Conservation (phyloP, 2,797 vertebrate species). For the Muscicapa striata region DNA sequence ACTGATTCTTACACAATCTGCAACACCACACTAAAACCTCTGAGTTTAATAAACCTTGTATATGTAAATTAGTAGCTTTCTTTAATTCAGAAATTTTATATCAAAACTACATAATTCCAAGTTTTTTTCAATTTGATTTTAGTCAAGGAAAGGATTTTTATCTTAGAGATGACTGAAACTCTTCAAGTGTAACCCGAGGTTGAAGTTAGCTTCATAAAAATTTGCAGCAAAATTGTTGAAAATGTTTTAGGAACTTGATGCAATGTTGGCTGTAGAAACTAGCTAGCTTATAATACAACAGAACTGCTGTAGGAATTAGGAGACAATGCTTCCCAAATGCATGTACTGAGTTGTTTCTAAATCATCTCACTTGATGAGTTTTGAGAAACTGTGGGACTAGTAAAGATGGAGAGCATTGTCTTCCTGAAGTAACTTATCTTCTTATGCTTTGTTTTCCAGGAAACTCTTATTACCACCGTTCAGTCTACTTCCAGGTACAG, state of each 20-base stretch:
- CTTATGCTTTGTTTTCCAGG: slow-evolving; percentile 77
- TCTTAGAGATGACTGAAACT: background rate
- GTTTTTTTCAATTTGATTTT: background rate
- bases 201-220: background rate
- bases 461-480: slow-evolving; percentile 79
- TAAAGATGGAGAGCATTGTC: background rate
- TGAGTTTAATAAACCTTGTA: background rate
- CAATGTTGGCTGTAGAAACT: background rate
- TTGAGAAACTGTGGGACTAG: background rate
- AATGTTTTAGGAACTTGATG: background rate
- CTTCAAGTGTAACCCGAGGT: background rate
- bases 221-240: background rate
- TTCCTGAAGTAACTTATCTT: background rate
- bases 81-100: background rate
- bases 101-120: background rate
- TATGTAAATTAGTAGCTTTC: background rate
- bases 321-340: background rate
- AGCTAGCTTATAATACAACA: background rate
- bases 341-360: background rate
- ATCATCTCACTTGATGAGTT: background rate
- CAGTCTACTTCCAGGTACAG: slow-evolving; percentile 80
- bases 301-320: background rate
- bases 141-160: background rate
- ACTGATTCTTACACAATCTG: background rate
- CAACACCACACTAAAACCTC: background rate